Evolutionary conservation across 2,888 invertebrate genomes (phyloP).

Genomic region (Stenotaenia linearis): DNA sequence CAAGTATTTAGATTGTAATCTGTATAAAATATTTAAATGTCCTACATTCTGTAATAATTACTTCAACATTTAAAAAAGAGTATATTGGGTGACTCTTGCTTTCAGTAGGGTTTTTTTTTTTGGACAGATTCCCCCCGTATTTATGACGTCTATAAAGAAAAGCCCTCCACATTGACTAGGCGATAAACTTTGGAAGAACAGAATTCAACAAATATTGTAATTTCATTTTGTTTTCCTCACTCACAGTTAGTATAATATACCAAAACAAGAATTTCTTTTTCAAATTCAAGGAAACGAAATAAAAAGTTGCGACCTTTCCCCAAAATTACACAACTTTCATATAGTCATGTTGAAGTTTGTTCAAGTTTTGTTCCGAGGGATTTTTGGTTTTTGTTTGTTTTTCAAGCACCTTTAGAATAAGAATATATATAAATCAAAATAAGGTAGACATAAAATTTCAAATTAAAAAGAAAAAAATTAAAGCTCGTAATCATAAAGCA

Average conservation of each 20-base stretch:
- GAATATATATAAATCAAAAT: background rate
- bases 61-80: background rate
- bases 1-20: slow-evolving; percentile 29
- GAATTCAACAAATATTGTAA: background rate
- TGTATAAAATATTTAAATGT: slow-evolving; percentile 34
- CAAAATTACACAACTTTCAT: background rate
- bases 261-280: background rate
- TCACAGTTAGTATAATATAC: background rate
- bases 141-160: background rate
- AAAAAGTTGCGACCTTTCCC: background rate
- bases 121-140: background rate
- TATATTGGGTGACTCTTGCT: background rate
- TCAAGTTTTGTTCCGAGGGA: background rate
- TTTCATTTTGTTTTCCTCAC: background rate
- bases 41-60: slow-evolving; percentile 14
- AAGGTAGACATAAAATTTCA: background rate
- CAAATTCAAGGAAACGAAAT: background rate
- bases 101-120: background rate
- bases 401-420: background rate
- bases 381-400: background rate
- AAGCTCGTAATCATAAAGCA: background rate
- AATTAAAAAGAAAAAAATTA: background rate
- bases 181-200: slow-evolving; percentile 13
- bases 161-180: slow-evolving; percentile 4
- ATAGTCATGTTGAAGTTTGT: background rate